These are phyloP conservation scores for Epinephelus malabaricus DNA, from an alignment of 2,797 vertebrate species.

Conservation along the genomic window DNA sequence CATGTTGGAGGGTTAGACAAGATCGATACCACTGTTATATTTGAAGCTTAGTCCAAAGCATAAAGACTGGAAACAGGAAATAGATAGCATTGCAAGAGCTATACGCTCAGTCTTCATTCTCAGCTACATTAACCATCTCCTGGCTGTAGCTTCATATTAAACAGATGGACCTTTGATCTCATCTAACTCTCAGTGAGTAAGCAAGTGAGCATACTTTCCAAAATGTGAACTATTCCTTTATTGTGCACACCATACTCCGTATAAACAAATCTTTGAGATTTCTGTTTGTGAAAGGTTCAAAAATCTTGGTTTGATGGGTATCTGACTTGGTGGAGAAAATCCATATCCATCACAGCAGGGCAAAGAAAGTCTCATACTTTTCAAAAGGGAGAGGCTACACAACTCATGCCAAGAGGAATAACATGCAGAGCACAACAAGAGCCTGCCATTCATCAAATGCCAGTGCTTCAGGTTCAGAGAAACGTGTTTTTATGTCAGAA, in stretches of 20 bases:
- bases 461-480: conserved; percentile 56
- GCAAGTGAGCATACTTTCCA: background rate
- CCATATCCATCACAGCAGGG: conserved; percentile 61
- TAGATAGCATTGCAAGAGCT: background rate
- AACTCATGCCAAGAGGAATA: conserved; percentile 60
- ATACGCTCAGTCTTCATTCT: background rate
- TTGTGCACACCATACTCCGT: conserved; percentile 18
- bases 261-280: conserved; percentile 21
- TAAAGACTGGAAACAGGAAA: background rate
- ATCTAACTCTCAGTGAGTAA: background rate
- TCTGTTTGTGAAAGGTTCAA: conserved; percentile 13
- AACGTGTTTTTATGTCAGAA: conserved; percentile 47
- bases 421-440: conserved; percentile 55
- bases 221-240: conserved; percentile 19
- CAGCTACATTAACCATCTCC: background rate
- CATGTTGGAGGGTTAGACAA: too few relatives aligned
- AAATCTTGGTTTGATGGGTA: conserved; percentile 30
- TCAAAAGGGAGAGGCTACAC: conserved; percentile 40
- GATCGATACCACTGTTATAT: too few relatives aligned
- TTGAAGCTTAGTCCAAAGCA: background rate
- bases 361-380: conserved; percentile 48
- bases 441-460: conserved; percentile 62
- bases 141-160: background rate
- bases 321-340: conserved; percentile 55
- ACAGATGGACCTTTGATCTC: background rate